Evolutionary conservation across 1,140 invertebrate species (phyloP).

Genomic region (Ectropis grisescens): DNA sequence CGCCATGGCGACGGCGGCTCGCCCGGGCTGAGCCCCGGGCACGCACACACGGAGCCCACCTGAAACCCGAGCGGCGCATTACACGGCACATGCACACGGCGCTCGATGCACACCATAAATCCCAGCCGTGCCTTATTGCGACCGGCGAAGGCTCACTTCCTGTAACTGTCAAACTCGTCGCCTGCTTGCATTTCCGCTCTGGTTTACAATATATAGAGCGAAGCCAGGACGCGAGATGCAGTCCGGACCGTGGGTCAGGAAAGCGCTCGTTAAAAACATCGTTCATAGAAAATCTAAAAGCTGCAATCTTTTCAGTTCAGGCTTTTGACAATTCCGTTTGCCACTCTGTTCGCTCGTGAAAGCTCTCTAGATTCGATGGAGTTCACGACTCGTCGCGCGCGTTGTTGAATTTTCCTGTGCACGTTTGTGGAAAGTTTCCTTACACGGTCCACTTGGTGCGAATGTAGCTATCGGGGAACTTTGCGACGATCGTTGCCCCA

Average conservation of each 20-base stretch:
- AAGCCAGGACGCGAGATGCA: slow-evolving; percentile 15
- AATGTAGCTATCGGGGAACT: slow-evolving; percentile 36
- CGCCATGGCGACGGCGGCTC: slow-evolving; percentile 44
- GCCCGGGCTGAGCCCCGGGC: slow-evolving; percentile 28
- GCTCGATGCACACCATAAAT: background rate
- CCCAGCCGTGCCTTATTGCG: slow-evolving; percentile 26
- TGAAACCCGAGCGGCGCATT: slow-evolving; percentile 5
- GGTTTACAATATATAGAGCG: slow-evolving; percentile 14
- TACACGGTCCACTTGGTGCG: slow-evolving; percentile 21
- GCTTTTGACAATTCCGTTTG: slow-evolving; percentile 16
- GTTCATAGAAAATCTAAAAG: too few relatives aligned
- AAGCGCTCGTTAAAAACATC: too few relatives aligned
- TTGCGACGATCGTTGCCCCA: slow-evolving; percentile 31
- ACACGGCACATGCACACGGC: slow-evolving; percentile 13
- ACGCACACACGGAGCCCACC: slow-evolving; percentile 24
- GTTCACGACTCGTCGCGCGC: slow-evolving; percentile 28
- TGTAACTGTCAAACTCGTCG: slow-evolving; percentile 2
- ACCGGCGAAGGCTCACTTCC: slow-evolving; percentile 15
- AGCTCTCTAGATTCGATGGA: slow-evolving; percentile 39
- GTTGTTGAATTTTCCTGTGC: slow-evolving; percentile 18
- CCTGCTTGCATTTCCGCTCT: slow-evolving; percentile 10
- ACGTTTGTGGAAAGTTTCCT: slow-evolving; percentile 37
- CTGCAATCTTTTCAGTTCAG: too few relatives aligned
- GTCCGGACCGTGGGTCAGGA: background rate
- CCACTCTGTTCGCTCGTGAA: slow-evolving; percentile 20